Conservation (phyloP, 2,888 invertebrate species). For the Eupithecia subfuscata region DNA sequence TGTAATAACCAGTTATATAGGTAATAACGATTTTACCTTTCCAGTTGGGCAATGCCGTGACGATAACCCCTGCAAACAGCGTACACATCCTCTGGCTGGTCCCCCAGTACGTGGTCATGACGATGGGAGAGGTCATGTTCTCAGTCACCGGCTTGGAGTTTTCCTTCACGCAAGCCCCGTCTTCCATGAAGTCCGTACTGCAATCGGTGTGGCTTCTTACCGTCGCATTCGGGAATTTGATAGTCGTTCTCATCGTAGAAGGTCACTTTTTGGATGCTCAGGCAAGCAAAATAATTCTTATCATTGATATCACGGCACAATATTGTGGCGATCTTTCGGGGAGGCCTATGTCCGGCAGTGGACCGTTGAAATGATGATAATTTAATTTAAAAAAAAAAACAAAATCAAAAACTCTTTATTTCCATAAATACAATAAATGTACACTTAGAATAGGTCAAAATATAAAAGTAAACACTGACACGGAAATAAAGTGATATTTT, state of each 20-base stretch:
- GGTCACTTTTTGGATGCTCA: slow-evolving; percentile 89
- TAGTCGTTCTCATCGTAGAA: slow-evolving; percentile 95
- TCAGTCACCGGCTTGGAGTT: slow-evolving; percentile 98
- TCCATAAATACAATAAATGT: too few relatives aligned
- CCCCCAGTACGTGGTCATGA: slow-evolving; percentile 96
- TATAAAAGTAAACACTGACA: too few relatives aligned
- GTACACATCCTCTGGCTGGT: slow-evolving; percentile 93
- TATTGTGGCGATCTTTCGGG: neutral
- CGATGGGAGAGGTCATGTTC: slow-evolving; percentile 97
- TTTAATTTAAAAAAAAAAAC: too few relatives aligned
- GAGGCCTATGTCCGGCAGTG: neutral
- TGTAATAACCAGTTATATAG: neutral
- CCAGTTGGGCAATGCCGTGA: slow-evolving; percentile 65
- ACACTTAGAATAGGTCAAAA: too few relatives aligned
- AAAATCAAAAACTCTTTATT: too few relatives aligned
- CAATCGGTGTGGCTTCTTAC: slow-evolving; percentile 97
- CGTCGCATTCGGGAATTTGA: slow-evolving; percentile 95
- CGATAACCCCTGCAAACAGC: slow-evolving; percentile 87
- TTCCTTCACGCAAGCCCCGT: slow-evolving; percentile 96
- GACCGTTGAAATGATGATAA: neutral
- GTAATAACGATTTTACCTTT: neutral
- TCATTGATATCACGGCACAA: neutral
- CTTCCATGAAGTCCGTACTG: slow-evolving; percentile 96
- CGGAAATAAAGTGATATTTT: too few relatives aligned
- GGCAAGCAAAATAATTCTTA: slow-evolving; percentile 72